Conservation (phyloP, 2,113 vertebrate genomes). For the Oplegnathus fasciatus region DNA sequence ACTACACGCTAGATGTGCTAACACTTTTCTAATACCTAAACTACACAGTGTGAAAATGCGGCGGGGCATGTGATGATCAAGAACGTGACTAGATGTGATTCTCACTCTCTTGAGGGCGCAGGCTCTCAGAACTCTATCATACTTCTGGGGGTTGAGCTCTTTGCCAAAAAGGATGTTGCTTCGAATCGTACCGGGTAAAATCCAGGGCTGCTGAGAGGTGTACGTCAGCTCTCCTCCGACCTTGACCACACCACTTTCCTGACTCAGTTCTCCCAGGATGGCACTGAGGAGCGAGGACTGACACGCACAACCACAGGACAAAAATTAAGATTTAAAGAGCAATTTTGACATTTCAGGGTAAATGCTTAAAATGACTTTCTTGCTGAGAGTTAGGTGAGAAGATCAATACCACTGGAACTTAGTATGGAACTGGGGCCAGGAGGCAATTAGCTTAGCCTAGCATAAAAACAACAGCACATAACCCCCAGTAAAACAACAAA, state of each 20-base stretch:
- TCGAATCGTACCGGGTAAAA: conserved; percentile 94
- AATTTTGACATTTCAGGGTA: background rate
- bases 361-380: background rate
- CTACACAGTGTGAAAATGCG: background rate
- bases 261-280: conserved; percentile 91
- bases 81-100: background rate
- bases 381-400: background rate
- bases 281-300: conserved; percentile 94
- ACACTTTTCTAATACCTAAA: background rate
- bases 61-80: background rate
- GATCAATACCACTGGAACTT: background rate
- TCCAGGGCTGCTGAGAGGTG: conserved; percentile 95
- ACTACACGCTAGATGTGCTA: background rate
- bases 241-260: conserved; percentile 86
- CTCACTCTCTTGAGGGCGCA: conserved; percentile 95
- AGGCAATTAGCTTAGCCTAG: background rate
- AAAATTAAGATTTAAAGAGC: background rate
- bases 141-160: conserved; percentile 89
- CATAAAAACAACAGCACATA: background rate
- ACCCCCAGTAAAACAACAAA: background rate
- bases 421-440: background rate
- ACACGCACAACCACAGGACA: conserved; percentile 25
- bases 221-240: conserved; percentile 91
- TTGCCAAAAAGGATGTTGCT: conserved; percentile 98
- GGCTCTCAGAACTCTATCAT: conserved; percentile 90